A percentile compares a stretch with the other conserved stretches of the same genome.
phyloP scores from a whole-genome alignment of 2,797 vertebrate genomes.

The Microctenopoma stevenorrisi region DNA sequence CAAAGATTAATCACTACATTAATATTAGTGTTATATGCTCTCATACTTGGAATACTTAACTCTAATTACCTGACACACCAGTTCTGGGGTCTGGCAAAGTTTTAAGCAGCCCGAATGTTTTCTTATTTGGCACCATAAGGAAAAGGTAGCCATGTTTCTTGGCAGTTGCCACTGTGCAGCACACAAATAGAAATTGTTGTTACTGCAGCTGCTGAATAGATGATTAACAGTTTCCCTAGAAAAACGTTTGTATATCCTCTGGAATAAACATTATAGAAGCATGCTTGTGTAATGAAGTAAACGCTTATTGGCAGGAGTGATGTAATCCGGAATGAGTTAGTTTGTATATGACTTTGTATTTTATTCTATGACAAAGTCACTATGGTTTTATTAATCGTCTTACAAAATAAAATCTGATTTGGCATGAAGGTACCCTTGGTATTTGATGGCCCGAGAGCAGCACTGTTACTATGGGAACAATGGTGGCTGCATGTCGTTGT shows the following conservation, averaged over 20 bases:
- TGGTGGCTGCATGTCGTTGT: too few relatives aligned
- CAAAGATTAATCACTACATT: conserved; percentile 29
- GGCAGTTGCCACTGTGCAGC: background rate
- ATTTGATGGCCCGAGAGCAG: too few relatives aligned
- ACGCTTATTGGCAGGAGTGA: conserved; percentile 1
- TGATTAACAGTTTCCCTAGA: background rate
- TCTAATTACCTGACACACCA: conserved; percentile 22
- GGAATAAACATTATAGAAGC: conserved; percentile 6
- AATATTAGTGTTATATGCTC: conserved; percentile 20
- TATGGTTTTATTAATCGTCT: conserved; percentile 7
- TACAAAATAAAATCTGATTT: too few relatives aligned
- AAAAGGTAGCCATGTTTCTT: conserved; percentile 4
- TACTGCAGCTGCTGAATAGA: conserved; percentile 24
- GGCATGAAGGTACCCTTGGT: too few relatives aligned
- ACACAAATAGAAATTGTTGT: background rate
- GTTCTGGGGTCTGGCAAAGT: background rate
- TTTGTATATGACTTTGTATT: background rate
- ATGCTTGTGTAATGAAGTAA: conserved; percentile 27
- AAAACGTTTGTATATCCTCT: conserved; percentile 11
- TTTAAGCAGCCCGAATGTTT: conserved; percentile 17
- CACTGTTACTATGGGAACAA: too few relatives aligned
- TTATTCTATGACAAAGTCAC: background rate
- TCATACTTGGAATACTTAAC: conserved; percentile 12
- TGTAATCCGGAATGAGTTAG: conserved; percentile 21
- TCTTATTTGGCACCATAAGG: conserved; percentile 1